Evolutionary conservation across 2,113 vertebrate genomes (phyloP), one percentile per base, ranked within the genome.

Genomic region (Heterotis niloticus): DNA sequence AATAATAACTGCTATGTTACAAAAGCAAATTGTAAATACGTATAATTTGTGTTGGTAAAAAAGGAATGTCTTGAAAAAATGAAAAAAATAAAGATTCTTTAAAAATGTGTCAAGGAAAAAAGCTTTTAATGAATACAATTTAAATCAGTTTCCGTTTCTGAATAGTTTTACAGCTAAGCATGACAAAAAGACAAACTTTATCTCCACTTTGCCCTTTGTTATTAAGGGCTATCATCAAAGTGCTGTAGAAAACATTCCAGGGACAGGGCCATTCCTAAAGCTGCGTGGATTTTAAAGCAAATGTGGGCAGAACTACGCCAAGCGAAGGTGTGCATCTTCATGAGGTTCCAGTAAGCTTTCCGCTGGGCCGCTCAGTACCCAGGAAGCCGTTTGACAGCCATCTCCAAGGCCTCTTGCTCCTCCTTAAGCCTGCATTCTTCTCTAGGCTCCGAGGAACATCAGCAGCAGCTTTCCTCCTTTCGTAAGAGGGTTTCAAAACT

Each of bases 81-180:
- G n/a, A 4, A 17, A 62, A 62, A 62, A 62, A 17, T 17, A 62
- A 62, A 44, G 34, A 24, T 72, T 70, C 18, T 4, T 13, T 13
- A 24, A 44, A 44, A 44, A 72, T 54, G 44, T 52, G 14, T n/a
- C 34, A 72, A 10, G 70, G 70, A 72, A 72, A 44, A 56, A 44
- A 72, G 51, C 51, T 20, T 56, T 56, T 56, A 56, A 72, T 72
- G 69, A 72, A 72, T 72, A 14, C 70, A 52, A 72, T 17, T 24
- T 20, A 52, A 56, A n/a, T 12, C 0, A 44, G 17, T 1, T 56
- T 52, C n/a, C 20, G 5, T 62, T 44, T 72, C 44, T 12, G 54
- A 34, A 56, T n/a, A n/a, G 54, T 52, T 24, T 72, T 72, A 23
- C n/a, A 24, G 70, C 54, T 52, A 54, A 23, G 70, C 51, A 72